A percentile compares a stretch with the other conserved stretches of the same genome.
Evolutionary conservation across 53 echinoderm and acorn worm species (phyloP).

Genomic region (Echinarachnius parma): DNA sequence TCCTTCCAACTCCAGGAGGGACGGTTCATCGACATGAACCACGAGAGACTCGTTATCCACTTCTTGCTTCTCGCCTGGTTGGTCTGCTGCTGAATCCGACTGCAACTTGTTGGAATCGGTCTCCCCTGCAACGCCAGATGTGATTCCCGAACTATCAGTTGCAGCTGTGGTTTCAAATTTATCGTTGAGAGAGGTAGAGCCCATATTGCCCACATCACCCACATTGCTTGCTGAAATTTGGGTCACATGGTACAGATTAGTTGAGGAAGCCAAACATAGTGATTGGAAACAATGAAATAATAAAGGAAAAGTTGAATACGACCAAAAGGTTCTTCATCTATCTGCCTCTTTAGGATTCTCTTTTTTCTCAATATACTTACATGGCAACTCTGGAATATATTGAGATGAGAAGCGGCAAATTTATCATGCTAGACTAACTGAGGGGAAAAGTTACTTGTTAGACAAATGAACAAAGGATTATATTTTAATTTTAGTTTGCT

Average conservation of each 20-base stretch:
- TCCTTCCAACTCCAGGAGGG: constrained; percentile 88
- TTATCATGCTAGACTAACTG: too few relatives aligned
- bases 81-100: constrained; percentile 38
- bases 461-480: too few relatives aligned
- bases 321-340: too few relatives aligned
- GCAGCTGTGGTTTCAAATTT: constrained; percentile 44
- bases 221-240: constrained; percentile 24
- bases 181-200: constrained; percentile 10
- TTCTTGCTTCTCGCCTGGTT: constrained; percentile 50
- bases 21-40: constrained; percentile 94
- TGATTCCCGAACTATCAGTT: constrained; percentile 31
- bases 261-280: constrained; percentile 12
- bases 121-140: neutral
- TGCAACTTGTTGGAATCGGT: neutral
- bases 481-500: too few relatives aligned
- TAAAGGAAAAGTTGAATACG: too few relatives aligned
- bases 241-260: neutral
- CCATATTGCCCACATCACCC: neutral
- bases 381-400: too few relatives aligned
- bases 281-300: constrained; percentile 33
- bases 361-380: too few relatives aligned
- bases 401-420: too few relatives aligned
- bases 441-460: too few relatives aligned
- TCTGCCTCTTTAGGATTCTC: too few relatives aligned
- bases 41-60: constrained; percentile 88